Percentiles rank a stretch among this genome's conserved stretches.
Evolutionary conservation across 2,797 vertebrate species (phyloP).

Genomic region (Melopsittacus undulatus): DNA sequence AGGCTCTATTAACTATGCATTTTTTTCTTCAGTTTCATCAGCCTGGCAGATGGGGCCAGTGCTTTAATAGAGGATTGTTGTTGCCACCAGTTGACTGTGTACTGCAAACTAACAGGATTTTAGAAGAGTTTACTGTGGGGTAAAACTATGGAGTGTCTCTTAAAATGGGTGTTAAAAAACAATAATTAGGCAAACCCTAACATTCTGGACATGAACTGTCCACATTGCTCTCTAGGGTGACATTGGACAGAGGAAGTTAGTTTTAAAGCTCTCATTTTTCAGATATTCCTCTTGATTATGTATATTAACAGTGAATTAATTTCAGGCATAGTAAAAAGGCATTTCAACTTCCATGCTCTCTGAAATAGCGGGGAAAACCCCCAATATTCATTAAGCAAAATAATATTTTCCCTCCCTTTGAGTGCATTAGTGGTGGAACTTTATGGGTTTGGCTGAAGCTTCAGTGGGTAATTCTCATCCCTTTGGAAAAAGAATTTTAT

Average conservation of each 20-base stretch:
- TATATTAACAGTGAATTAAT: background rate
- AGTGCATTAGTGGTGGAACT: background rate
- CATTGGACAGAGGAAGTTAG: background rate
- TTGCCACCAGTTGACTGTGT: background rate
- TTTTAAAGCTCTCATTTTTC: background rate
- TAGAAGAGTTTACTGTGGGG: background rate
- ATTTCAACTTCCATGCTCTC: background rate
- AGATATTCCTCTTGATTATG: background rate
- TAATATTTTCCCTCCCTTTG: background rate
- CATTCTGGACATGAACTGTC: background rate
- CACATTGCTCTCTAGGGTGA: background rate
- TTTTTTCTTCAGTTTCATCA: background rate
- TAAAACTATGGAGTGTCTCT: background rate
- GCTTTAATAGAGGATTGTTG: background rate
- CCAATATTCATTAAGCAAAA: background rate
- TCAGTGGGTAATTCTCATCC: background rate
- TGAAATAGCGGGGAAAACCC: background rate
- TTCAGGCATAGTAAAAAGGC: background rate
- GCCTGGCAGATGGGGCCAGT: background rate
- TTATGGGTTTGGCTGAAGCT: background rate
- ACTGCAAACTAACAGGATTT: background rate
- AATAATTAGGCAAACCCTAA: background rate
- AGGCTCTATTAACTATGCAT: background rate
- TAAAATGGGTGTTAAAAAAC: background rate
- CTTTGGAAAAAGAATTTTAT: background rate